Evolutionary conservation across 37 sponge, comb jelly and placozoan genomes (phyloP), one percentile per base, ranked within the genome.

Genomic region (Cliona cf. orientalis): DNA sequence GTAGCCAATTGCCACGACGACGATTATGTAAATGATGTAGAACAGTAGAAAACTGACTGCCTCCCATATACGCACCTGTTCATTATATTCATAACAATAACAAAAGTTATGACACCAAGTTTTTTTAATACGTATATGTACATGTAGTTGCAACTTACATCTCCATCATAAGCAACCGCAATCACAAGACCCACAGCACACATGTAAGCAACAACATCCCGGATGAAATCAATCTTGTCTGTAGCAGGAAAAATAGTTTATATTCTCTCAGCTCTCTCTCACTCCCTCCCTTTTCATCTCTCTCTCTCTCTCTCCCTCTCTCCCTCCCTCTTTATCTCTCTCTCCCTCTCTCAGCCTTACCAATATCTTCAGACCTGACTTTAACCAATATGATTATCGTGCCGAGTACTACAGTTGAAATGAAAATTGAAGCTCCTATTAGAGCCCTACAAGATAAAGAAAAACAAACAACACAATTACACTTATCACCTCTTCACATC

Each of bases 341-440:
- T n/a, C n/a, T n/a, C n/a, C n/a, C n/a, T n/a, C n/a, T n/a, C n/a
- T n/a, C 26, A n/a, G 23, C 23, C 85, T 84, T 34, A 84, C 91
- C 81, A 35, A 90, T 84, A 6, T 66, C 79, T 1, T 65, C 63
- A 23, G 34, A 49, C 38, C 55, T 60, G 21, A 91, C 82, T 40
- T 78, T 44, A 36, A 79, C 58, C 1, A 81, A 38, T n/a, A 91
- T 38, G 3, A 91, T 85, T 0, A 91, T 85, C 3, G 77, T 76
- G 1, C 89, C 94, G 5, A 91, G 76, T 2, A 94, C 88, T 60
- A 94, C 84, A 41, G 90, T 93, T 12, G 89, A 85, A 26, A 93
- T 90, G 75, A 93, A 93, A 2, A 93, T 86, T 28, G 94, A 89
- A 0, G 94, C 94, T 55, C 94, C 94, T 38, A 90, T 80, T 28